phyloP scores from a whole-genome alignment of 1,140 invertebrate genomes.

The Ips typographus region DNA sequence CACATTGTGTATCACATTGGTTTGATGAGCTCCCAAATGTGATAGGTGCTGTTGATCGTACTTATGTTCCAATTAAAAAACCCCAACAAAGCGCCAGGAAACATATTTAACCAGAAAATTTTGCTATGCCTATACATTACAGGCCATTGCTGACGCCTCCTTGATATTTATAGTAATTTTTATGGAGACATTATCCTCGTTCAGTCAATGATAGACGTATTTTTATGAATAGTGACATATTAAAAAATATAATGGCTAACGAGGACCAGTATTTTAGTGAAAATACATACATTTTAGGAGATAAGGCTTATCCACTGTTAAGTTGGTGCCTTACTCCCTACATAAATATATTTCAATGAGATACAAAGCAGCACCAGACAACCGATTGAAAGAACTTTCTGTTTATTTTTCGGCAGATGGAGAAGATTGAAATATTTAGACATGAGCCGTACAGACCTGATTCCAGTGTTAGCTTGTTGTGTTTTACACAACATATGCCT shows the following conservation, averaged over 20 bases:
- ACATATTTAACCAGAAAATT: no score
- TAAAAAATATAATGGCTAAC: not conserved
- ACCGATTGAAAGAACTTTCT: conserved; percentile 9
- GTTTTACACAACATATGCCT: conserved; percentile 9
- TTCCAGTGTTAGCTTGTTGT: conserved; percentile 10
- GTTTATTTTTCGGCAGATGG: conserved; percentile 1
- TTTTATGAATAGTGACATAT: conserved; percentile 6
- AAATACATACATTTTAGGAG: conserved; percentile 6
- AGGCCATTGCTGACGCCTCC: no score
- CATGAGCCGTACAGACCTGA: conserved; percentile 6
- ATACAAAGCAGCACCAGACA: not conserved
- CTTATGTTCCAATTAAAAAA: no score
- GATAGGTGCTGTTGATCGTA: no score
- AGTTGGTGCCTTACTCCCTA: conserved; percentile 8
- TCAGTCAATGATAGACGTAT: conserved; percentile 13
- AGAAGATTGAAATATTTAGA: conserved; percentile 8
- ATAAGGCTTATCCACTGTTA: conserved; percentile 11
- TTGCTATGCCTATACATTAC: no score
- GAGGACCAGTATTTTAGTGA: not conserved
- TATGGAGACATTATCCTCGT: not conserved
- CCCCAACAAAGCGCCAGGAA: no score
- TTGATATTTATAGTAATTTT: not conserved
- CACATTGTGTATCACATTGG: no score
- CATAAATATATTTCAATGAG: conserved; percentile 12
- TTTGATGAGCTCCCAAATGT: no score